These are phyloP conservation scores for Aporrectodea caliginosa DNA, from an alignment of 1,140 invertebrate genomes.

Conservation along the genomic window DNA sequence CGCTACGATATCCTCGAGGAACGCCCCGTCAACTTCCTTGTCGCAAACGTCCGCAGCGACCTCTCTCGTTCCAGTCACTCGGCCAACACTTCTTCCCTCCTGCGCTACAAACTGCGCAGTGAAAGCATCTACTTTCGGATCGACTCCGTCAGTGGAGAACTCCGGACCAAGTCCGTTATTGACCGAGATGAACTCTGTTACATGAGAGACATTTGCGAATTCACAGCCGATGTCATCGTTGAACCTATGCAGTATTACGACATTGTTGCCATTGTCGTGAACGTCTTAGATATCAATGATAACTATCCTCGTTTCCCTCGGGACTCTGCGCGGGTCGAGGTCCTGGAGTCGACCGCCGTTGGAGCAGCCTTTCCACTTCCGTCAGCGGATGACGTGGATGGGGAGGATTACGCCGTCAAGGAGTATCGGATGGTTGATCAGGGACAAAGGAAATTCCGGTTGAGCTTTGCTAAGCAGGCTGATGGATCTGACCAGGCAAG, in stretches of 20 bases:
- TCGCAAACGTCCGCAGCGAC: background rate
- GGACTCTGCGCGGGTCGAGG: background rate
- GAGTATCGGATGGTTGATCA: background rate
- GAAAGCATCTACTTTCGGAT: background rate
- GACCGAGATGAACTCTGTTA: background rate
- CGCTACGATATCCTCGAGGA: background rate
- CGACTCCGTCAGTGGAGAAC: background rate
- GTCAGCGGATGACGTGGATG: background rate
- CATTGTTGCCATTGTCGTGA: background rate
- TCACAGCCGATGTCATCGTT: background rate
- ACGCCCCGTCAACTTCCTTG: background rate
- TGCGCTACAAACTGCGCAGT: background rate
- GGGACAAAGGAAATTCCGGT: too few species aligned
- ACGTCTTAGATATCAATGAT: background rate
- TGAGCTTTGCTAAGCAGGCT: too few species aligned
- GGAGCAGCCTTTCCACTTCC: background rate
- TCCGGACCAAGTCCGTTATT: background rate
- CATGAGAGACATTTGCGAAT: background rate
- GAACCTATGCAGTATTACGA: background rate
- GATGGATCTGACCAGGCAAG: too few species aligned
- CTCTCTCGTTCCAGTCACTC: background rate
- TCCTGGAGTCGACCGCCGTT: background rate
- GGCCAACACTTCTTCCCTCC: background rate
- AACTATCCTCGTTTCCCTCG: background rate
- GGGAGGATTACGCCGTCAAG: background rate